These are phyloP conservation scores for Papilio gigon DNA, from an alignment of 2,888 invertebrate genomes.

Conservation along the genomic window DNA sequence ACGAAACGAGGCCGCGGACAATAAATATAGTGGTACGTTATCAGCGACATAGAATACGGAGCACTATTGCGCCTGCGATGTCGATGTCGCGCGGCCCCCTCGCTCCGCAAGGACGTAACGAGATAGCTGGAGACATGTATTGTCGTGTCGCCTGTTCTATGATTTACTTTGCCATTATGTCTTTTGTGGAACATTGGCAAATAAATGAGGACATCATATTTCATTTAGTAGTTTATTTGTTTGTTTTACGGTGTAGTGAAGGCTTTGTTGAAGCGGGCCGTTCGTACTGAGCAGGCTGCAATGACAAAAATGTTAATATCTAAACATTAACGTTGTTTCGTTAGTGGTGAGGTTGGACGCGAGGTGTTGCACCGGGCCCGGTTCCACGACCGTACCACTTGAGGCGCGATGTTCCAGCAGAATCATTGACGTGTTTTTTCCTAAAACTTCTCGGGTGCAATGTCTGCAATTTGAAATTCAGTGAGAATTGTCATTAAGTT, in stretches of 20 bases:
- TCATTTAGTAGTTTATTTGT: too few relatives aligned
- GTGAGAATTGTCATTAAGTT: constrained; percentile 20
- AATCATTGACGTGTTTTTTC: neutral
- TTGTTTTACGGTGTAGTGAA: too few relatives aligned
- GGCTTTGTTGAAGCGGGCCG: too few relatives aligned
- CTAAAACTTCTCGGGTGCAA: neutral
- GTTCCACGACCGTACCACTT: too few relatives aligned
- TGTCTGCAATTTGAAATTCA: neutral
- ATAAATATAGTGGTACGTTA: neutral
- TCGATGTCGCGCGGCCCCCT: constrained; percentile 14
- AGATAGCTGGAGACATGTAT: constrained; percentile 15
- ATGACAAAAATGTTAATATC: too few relatives aligned
- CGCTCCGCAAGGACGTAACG: constrained; percentile 15
- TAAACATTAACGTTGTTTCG: neutral
- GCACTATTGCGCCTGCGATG: neutral
- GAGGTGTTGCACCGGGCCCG: too few relatives aligned
- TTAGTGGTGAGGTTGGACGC: too few relatives aligned
- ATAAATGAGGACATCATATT: neutral
- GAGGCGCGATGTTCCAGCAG: neutral
- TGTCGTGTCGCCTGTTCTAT: constrained; percentile 27
- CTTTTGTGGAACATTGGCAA: neutral
- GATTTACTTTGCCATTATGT: constrained; percentile 23
- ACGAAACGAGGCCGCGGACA: neutral
- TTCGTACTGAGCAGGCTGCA: too few relatives aligned
- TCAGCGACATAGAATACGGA: neutral